Percentiles rank a stretch among this genome's conserved stretches.
These are phyloP conservation scores for Syngnathus floridae DNA, from an alignment of 2,113 vertebrate species.

Conservation along the genomic window DNA sequence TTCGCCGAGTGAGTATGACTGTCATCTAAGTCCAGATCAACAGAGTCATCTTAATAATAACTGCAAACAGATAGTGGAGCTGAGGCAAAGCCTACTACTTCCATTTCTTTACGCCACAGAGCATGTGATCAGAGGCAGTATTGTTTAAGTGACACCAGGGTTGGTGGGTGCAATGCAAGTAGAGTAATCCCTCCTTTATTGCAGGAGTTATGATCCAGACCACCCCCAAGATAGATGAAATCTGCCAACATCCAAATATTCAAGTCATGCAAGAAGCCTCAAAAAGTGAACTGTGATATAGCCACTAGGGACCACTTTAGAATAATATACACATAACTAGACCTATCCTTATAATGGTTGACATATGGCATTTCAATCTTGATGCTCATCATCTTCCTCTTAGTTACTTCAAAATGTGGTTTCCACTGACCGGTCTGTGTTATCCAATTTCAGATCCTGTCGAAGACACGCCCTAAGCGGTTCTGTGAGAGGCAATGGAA, in stretches of 20 bases:
- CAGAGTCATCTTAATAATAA: conserved; percentile 32
- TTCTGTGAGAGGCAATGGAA: conserved; percentile 27
- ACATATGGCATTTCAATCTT: background rate
- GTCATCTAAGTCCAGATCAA: conserved; percentile 5
- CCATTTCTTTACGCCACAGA: conserved; percentile 17
- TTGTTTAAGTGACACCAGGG: background rate
- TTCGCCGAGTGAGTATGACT: conserved; percentile 30
- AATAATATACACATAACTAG: background rate
- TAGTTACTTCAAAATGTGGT: conserved; percentile 7
- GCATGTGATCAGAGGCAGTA: conserved; percentile 24
- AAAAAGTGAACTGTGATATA: too few species aligned
- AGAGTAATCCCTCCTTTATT: background rate
- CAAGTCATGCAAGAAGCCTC: too few species aligned
- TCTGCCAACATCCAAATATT: background rate
- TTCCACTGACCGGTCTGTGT: conserved; percentile 11
- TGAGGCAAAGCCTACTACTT: conserved; percentile 14
- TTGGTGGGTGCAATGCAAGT: background rate
- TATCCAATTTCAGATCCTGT: conserved; percentile 36
- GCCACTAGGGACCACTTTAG: too few species aligned
- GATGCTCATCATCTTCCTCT: conserved; percentile 12
- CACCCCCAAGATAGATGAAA: background rate
- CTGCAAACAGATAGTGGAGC: conserved; percentile 35
- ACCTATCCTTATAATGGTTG: background rate
- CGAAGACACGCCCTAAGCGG: background rate
- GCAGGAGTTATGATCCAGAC: background rate